phyloP scores from a whole-genome alignment of 2,113 vertebrate genomes.

The Leptodactylus fuscus region DNA sequence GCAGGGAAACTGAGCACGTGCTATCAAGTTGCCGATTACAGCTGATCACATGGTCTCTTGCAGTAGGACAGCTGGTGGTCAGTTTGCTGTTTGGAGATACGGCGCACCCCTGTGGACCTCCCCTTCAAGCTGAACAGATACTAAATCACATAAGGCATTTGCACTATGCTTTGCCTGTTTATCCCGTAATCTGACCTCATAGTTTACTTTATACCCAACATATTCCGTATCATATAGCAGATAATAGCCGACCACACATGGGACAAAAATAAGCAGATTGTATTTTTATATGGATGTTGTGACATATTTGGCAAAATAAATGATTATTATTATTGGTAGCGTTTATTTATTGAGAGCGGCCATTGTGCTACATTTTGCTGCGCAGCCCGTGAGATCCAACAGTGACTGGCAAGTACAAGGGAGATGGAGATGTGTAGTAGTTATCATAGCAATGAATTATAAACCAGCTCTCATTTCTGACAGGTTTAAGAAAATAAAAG shows the following conservation, averaged over 20 bases:
- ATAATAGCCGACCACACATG: neutral
- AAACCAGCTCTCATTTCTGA: neutral
- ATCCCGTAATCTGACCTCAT: neutral
- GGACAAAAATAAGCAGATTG: neutral
- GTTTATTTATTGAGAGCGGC: neutral
- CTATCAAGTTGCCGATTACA: too few relatives aligned
- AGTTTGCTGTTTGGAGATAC: neutral
- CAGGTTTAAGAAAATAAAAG: neutral
- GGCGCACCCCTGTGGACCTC: too few relatives aligned
- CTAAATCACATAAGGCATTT: too few relatives aligned
- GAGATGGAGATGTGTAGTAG: too few relatives aligned
- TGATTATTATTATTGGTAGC: neutral
- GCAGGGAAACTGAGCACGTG: neutral
- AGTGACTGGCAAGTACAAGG: neutral
- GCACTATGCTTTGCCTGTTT: too few relatives aligned
- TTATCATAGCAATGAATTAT: neutral
- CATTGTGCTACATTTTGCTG: too few relatives aligned
- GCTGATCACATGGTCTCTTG: neutral
- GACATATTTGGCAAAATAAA: neutral
- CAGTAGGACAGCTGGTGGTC: neutral
- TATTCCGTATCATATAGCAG: neutral
- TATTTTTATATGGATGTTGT: neutral
- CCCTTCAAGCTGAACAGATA: neutral
- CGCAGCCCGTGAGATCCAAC: neutral
- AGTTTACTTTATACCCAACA: neutral